Percentiles rank a stretch among this genome's conserved stretches.
These are phyloP conservation scores for Olivierus martensii DNA, from an alignment of 1,140 invertebrate genomes.

Conservation along the genomic window DNA sequence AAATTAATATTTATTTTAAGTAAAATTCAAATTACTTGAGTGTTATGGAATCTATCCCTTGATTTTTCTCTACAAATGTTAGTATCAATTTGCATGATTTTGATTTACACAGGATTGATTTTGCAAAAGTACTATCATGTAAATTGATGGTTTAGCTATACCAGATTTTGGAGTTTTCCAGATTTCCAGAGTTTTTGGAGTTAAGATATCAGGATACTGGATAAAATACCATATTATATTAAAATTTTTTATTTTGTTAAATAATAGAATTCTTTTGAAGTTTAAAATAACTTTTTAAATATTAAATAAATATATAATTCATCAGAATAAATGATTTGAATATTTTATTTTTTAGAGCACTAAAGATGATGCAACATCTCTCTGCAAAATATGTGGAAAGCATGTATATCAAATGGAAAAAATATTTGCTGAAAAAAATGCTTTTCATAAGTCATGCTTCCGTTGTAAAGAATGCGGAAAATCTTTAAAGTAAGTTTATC, in stretches of 20 bases:
- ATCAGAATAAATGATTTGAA: neutral
- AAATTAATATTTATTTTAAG: too few relatives aligned
- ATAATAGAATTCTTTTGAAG: neutral
- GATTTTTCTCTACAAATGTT: too few relatives aligned
- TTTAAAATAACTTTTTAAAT: neutral
- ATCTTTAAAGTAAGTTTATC: constrained; percentile 54
- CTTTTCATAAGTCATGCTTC: constrained; percentile 88
- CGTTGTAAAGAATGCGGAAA: constrained; percentile 76
- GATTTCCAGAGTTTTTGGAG: too few relatives aligned
- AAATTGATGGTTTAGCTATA: too few relatives aligned
- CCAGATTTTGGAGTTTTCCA: too few relatives aligned
- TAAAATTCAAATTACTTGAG: too few relatives aligned
- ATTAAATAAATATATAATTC: neutral
- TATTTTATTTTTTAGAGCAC: constrained; percentile 14
- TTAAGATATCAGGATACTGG: too few relatives aligned
- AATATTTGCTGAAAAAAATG: constrained; percentile 65
- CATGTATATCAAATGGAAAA: constrained; percentile 89
- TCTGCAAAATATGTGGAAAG: constrained; percentile 65
- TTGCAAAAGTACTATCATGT: too few relatives aligned
- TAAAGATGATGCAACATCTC: constrained; percentile 19
- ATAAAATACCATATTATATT: too few relatives aligned
- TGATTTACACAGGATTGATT: too few relatives aligned
- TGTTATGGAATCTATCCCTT: too few relatives aligned
- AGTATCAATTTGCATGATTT: constrained; percentile 5
- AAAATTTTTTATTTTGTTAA: neutral